Conservation (phyloP, 2,888 invertebrate species). For the Xiphydria camelus region DNA sequence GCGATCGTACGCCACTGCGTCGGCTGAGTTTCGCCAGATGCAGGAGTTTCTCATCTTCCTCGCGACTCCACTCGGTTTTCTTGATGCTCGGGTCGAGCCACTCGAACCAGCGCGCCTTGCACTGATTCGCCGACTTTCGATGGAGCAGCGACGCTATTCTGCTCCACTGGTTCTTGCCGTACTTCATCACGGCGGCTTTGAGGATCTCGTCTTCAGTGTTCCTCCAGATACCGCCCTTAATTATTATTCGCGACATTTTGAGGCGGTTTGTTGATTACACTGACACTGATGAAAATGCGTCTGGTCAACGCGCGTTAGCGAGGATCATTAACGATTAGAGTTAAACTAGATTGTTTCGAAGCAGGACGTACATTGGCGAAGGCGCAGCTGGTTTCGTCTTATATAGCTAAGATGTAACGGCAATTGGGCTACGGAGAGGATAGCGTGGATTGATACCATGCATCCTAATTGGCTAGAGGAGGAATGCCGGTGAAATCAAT, state of each 20-base stretch:
- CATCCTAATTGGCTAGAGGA: no score
- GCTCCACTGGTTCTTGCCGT: constrained; percentile 99
- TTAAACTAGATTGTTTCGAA: no score
- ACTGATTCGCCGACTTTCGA: constrained; percentile 98
- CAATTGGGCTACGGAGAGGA: no score
- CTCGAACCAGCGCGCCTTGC: constrained; percentile 99
- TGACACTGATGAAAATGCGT: no score
- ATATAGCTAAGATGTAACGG: no score
- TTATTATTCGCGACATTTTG: constrained; percentile 98
- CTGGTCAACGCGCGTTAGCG: no score
- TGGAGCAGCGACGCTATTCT: constrained; percentile 97
- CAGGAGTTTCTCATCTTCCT: constrained; percentile 97
- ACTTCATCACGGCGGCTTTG: constrained; percentile 99
- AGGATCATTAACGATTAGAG: no score
- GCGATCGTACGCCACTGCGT: constrained; percentile 99
- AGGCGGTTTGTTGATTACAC: no score
- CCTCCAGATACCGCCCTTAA: constrained; percentile 99
- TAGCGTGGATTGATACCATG: no score
- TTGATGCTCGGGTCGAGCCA: constrained; percentile 99
- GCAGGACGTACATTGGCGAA: no score
- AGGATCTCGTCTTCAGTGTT: constrained; percentile 99
- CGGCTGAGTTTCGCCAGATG: constrained; percentile 98
- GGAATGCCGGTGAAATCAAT: no score
- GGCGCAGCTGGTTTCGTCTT: no score
- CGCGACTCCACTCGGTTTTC: constrained; percentile 99